These are phyloP conservation scores for Chrysina gloriosa DNA, from an alignment of 2,888 invertebrate species.

Conservation along the genomic window DNA sequence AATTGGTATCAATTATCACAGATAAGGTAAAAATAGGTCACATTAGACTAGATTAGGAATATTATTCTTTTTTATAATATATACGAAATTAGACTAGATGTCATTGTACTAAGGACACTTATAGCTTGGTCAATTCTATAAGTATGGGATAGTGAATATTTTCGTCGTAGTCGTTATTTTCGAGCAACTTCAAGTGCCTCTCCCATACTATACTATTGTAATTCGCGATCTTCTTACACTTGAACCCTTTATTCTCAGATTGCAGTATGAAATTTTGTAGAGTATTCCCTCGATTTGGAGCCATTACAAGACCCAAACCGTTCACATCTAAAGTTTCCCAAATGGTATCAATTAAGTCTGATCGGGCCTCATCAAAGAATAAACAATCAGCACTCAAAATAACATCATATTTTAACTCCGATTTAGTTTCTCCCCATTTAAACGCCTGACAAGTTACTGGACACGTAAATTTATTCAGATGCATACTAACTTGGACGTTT, in stretches of 20 bases:
- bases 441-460: conserved; percentile 68
- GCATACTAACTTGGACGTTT: conserved; percentile 76
- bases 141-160: conserved; percentile 80
- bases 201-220: conserved; percentile 78
- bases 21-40: conserved; percentile 64
- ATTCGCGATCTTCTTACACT: conserved; percentile 69
- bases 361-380: conserved; percentile 80
- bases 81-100: conserved; percentile 43
- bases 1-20: conserved; percentile 66
- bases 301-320: conserved; percentile 80
- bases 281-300: conserved; percentile 79
- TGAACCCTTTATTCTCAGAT: conserved; percentile 71
- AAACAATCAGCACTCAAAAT: conserved; percentile 84
- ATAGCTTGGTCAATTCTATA: conserved; percentile 71
- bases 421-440: conserved; percentile 67
- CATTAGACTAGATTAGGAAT: conserved; percentile 47
- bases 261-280: conserved; percentile 75
- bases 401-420: conserved; percentile 70
- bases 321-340: conserved; percentile 71
- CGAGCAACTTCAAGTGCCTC: conserved; percentile 72
- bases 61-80: conserved; percentile 37
- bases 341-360: conserved; percentile 75
- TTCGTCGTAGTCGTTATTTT: conserved; percentile 73
- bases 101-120: conserved; percentile 62
- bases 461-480: conserved; percentile 71